Evolutionary conservation across 2,113 vertebrate species (phyloP).

Genomic region (Gymnogyps californianus): DNA sequence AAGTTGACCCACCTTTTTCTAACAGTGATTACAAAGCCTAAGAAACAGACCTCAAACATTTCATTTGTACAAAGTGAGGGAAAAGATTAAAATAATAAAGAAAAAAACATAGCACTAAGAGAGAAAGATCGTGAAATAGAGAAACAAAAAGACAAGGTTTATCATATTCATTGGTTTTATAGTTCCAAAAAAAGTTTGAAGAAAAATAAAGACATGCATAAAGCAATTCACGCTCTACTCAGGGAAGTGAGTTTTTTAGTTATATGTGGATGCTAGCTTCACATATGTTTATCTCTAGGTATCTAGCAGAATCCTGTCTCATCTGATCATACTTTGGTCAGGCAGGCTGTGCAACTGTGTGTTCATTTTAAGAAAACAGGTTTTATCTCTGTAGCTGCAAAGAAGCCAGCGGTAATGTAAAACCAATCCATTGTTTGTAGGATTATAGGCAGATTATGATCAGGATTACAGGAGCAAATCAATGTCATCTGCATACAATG

Average conservation of each 20-base stretch:
- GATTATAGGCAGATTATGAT: slow-evolving; percentile 26
- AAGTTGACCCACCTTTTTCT: not conserved
- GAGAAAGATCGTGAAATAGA: not conserved
- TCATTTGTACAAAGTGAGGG: not conserved
- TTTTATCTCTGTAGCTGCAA: not conserved
- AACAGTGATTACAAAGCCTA: not conserved
- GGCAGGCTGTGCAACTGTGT: not conserved
- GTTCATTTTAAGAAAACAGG: not conserved
- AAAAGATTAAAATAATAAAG: not conserved
- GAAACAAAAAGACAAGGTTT: not conserved
- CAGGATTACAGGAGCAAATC: slow-evolving; percentile 16
- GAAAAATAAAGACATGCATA: not conserved
- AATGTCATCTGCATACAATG: not conserved
- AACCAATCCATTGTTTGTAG: not conserved
- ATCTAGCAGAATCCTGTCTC: not conserved
- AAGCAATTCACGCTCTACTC: not conserved
- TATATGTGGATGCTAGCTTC: not conserved
- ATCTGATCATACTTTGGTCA: not conserved
- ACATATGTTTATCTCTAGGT: not conserved
- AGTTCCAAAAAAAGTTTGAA: not conserved
- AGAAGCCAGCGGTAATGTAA: not conserved
- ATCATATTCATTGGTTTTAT: not conserved
- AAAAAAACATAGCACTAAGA: not conserved
- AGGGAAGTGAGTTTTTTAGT: not conserved
- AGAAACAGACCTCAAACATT: not conserved